Evolutionary conservation across 2,113 vertebrate genomes (phyloP), one percentile per base, ranked within the genome.

Genomic region (Alces alces): DNA sequence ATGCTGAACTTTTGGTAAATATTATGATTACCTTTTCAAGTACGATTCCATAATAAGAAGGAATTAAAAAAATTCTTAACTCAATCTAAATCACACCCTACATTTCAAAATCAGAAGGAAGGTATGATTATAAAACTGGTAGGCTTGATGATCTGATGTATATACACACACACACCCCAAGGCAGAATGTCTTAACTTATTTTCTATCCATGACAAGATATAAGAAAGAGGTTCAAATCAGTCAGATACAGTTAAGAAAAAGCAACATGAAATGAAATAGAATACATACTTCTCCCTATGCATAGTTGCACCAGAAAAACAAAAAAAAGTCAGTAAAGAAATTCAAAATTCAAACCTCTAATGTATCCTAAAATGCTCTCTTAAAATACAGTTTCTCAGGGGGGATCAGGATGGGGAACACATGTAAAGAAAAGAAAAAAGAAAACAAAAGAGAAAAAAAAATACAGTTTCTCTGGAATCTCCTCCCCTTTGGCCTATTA

Each of bases 1-100:
- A 57, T 86, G 43, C 39, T 91, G 58, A 94, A 96, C 50, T 33
- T 86, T 50, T 93, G 79, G 23, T 84, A 95, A 93, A 85, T 78
- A 82, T 57, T 78, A 93, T 79, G 61, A 93, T 47, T 92, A 90
- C 2, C 79, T 93, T 94, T 90, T 33, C 33, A 95, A 96, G 83
- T 50, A 87, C 52, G 21, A 91, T 73, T 64, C 25, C 57, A 93
- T 60, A 89, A 91, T n/a, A 45, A 97, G n/a, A 96, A 95, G 33
- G n/a, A 91, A 86, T 45, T 27, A 9, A 47, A 30, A 43, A 94
- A 55, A 52, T 82, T 86, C 50, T n/a, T 73, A 82, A 86, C 2
- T 86, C 82, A 80, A 86, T 45, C 47, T 91, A 87, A 87, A 84
- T 83, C 28, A 93, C 28, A 90, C 43, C 93, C 7, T 47, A 54